A percentile compares a stretch with the other conserved stretches of the same genome.
These are phyloP conservation scores for Sebastes hopkinsi DNA, from an alignment of 2,797 vertebrate genomes.

Conservation along the genomic window DNA sequence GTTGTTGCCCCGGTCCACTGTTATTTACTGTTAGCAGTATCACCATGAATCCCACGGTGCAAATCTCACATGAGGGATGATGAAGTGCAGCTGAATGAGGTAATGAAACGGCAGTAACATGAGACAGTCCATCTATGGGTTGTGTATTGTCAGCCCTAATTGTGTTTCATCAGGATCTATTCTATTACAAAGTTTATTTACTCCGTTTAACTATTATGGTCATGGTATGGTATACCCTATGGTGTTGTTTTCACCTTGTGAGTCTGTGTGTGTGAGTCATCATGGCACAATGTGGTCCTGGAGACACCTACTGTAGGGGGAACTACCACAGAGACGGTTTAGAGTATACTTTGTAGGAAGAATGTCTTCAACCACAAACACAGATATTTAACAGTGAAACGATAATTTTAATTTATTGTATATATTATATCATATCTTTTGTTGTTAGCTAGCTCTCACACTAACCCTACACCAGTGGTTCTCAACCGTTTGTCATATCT, in stretches of 20 bases:
- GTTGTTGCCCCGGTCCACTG: background rate
- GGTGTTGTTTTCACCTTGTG: too few relatives aligned
- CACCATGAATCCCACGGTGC: background rate
- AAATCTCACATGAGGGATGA: background rate
- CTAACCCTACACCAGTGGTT: background rate
- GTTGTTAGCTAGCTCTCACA: background rate
- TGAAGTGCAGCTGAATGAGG: background rate
- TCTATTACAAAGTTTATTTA: background rate
- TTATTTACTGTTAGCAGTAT: background rate
- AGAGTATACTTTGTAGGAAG: too few relatives aligned
- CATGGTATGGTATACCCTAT: too few relatives aligned
- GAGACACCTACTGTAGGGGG: too few relatives aligned
- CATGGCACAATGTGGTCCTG: too few relatives aligned
- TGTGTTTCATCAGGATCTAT: background rate
- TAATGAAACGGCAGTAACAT: conserved; percentile 1
- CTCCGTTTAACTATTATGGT: background rate
- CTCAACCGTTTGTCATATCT: too few relatives aligned
- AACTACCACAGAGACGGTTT: too few relatives aligned
- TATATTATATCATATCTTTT: too few relatives aligned
- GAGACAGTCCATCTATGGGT: background rate
- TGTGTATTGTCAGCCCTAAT: background rate
- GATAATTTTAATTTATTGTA: too few relatives aligned
- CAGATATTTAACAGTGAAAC: too few relatives aligned
- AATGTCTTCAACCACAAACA: too few relatives aligned
- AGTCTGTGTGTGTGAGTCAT: too few relatives aligned